Conservation (phyloP, 1,140 invertebrate species). For the Lethocerus indicus region DNA sequence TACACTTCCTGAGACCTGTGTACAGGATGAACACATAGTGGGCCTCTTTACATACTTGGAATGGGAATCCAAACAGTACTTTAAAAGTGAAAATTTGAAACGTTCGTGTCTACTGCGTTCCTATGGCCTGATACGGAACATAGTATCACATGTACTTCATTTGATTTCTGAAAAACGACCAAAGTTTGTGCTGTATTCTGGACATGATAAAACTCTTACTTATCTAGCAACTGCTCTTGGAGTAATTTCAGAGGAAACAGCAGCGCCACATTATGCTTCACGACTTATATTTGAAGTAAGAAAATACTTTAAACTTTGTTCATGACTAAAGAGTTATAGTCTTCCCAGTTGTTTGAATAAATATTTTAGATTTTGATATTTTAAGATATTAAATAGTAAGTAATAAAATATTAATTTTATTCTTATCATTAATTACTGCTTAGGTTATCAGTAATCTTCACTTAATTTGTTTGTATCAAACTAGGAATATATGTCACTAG, state of each 20-base stretch:
- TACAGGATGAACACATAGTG: slow-evolving; percentile 48
- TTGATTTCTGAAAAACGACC: slow-evolving; percentile 60
- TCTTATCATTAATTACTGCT: too few species aligned
- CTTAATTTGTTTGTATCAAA: too few species aligned
- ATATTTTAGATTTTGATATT: too few species aligned
- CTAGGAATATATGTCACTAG: too few species aligned
- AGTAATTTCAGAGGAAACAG: slow-evolving; percentile 34
- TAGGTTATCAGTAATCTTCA: too few species aligned
- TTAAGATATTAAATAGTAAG: too few species aligned
- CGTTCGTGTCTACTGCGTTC: slow-evolving; percentile 49
- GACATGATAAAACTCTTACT: slow-evolving; percentile 77
- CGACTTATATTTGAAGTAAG: slow-evolving; percentile 63
- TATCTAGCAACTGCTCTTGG: slow-evolving; percentile 65
- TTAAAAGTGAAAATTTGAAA: slow-evolving; percentile 41
- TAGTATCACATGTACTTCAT: slow-evolving; percentile 58
- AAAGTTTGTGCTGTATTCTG: slow-evolving; percentile 72
- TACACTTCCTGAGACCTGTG: slow-evolving; percentile 25
- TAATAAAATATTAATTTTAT: too few species aligned
- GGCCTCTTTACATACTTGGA: slow-evolving; percentile 55
- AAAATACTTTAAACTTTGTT: too few species aligned
- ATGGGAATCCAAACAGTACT: slow-evolving; percentile 48
- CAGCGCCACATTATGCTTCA: slow-evolving; percentile 59
- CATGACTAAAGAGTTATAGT: too few species aligned
- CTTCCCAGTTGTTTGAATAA: too few species aligned
- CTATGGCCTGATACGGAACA: slow-evolving; percentile 58